These are phyloP conservation scores for Mylabris phalerata DNA, from an alignment of 1,140 invertebrate genomes.

Conservation along the genomic window DNA sequence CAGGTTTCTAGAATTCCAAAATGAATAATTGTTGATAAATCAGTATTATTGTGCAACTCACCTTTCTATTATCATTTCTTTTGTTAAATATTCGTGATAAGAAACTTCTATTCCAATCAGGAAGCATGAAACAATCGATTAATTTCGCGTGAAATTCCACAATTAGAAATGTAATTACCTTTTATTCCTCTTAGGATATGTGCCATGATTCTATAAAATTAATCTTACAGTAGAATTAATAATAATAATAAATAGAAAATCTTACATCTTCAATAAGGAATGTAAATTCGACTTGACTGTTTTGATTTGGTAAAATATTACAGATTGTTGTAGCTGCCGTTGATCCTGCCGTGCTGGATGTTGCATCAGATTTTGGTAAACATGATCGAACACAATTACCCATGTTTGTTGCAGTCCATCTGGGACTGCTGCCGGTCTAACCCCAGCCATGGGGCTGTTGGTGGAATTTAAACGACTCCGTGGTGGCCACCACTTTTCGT, in stretches of 20 bases:
- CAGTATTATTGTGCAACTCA: conserved; percentile 13
- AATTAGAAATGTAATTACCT: neutral
- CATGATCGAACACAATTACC: conserved; percentile 47
- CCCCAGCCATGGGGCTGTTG: conserved; percentile 32
- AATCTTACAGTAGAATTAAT: neutral
- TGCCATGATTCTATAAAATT: conserved; percentile 14
- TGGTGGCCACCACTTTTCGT: conserved; percentile 9
- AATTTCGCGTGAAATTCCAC: conserved; percentile 2
- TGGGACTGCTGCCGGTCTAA: conserved; percentile 35
- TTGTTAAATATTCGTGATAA: conserved; percentile 29
- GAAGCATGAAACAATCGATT: conserved; percentile 16
- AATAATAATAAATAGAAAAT: neutral
- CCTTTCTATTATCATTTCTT: conserved; percentile 30
- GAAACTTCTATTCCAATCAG: conserved; percentile 24
- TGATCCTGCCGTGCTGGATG: neutral
- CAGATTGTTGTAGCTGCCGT: conserved; percentile 2
- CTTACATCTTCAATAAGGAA: conserved; percentile 36
- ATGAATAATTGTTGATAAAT: conserved; percentile 10
- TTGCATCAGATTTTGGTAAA: conserved; percentile 35
- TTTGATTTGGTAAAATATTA: conserved; percentile 26
- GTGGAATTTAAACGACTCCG: conserved; percentile 24
- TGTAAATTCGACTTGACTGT: conserved; percentile 31
- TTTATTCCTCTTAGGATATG: conserved; percentile 5
- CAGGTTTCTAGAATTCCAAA: conserved; percentile 30
- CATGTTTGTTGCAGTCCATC: conserved; percentile 41